Conservation (phyloP, 2,888 invertebrate genomes). For the Drosophila neutralis region DNA sequence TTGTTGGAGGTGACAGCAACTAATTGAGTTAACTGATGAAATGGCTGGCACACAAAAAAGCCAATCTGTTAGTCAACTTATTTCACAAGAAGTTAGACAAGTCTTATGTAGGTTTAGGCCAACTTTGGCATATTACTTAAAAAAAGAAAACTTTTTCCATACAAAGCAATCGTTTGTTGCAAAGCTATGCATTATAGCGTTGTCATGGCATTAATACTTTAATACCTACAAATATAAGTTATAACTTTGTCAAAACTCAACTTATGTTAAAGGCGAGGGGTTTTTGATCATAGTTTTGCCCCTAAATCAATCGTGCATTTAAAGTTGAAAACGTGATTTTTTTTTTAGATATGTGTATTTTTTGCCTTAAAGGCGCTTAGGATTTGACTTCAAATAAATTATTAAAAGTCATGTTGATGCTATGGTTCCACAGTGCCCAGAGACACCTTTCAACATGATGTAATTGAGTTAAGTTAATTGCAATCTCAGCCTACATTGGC, state of each 20-base stretch:
- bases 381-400: not conserved
- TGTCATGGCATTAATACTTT: not conserved
- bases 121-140: not conserved
- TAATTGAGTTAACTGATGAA: slow-evolving; percentile 32
- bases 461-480: slow-evolving; percentile 5
- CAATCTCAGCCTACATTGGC: not conserved
- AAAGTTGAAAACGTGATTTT: too few species aligned
- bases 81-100: not conserved
- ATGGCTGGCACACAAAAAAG: slow-evolving; percentile 6
- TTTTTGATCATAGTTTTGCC: too few species aligned
- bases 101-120: not conserved
- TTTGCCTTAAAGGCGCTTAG: not conserved
- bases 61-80: slow-evolving; percentile 1
- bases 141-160: not conserved
- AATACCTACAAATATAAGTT: not conserved
- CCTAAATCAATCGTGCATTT: too few species aligned
- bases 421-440: not conserved
- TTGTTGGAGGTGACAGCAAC: slow-evolving; percentile 19
- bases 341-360: too few species aligned
- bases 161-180: not conserved
- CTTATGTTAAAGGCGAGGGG: too few species aligned
- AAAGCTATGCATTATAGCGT: not conserved
- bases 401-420: not conserved
- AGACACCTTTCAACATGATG: not conserved
- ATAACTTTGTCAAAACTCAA: too few species aligned